These are phyloP conservation scores for Drosophila monieri DNA, from an alignment of 2,888 invertebrate species.

Conservation along the genomic window DNA sequence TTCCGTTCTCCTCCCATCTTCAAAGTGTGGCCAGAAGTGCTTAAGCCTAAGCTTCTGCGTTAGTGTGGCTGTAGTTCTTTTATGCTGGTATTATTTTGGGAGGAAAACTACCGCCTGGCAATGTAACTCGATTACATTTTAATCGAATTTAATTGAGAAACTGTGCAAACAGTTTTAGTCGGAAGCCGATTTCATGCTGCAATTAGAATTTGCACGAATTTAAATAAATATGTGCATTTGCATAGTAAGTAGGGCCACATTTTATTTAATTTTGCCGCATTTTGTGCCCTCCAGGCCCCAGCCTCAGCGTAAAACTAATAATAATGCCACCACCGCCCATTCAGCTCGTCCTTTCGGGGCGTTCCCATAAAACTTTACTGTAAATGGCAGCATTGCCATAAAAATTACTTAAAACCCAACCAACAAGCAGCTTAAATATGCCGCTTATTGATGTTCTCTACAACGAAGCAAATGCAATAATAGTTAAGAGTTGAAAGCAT, in stretches of 20 bases:
- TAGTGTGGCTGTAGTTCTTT: too few species aligned
- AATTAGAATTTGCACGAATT: neutral
- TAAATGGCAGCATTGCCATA: constrained; percentile 58
- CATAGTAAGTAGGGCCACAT: neutral
- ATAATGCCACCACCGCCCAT: constrained; percentile 7
- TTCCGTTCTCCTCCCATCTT: neutral
- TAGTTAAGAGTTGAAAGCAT: constrained; percentile 24
- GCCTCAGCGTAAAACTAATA: constrained; percentile 20
- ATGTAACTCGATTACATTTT: too few species aligned
- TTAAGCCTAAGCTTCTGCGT: too few species aligned
- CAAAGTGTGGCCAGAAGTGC: neutral
- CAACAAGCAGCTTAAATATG: constrained; percentile 76
- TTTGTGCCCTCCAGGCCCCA: too few species aligned
- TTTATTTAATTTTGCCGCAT: constrained; percentile 10
- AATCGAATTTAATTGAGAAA: too few species aligned
- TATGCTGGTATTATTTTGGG: too few species aligned
- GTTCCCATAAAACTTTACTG: constrained; percentile 35
- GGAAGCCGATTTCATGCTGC: neutral
- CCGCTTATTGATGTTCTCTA: constrained; percentile 62
- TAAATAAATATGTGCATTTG: neutral
- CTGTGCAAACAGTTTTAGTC: neutral
- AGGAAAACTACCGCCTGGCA: too few species aligned
- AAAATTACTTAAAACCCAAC: constrained; percentile 73
- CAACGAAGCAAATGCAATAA: constrained; percentile 41
- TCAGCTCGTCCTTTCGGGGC: neutral